These are phyloP conservation scores for Melanotaenia parkinsoni DNA, from an alignment of 2,797 vertebrate species.

Conservation along the genomic window DNA sequence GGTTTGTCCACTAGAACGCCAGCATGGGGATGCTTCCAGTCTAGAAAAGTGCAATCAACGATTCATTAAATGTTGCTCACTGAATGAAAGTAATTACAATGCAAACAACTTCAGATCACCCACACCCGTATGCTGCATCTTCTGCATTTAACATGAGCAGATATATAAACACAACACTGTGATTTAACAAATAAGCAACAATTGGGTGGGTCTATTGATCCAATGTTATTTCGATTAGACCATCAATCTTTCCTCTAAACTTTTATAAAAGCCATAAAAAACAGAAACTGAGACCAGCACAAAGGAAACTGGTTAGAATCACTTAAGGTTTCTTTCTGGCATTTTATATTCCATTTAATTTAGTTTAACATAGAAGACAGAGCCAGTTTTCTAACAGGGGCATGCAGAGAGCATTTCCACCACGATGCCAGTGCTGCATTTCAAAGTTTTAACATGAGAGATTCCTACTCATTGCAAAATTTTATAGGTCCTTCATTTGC, in stretches of 20 bases:
- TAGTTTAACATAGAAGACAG: not conserved
- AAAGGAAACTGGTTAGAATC: slow-evolving; percentile 23
- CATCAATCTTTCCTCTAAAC: slow-evolving; percentile 19
- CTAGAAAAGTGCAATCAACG: slow-evolving; percentile 13
- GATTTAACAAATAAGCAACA: slow-evolving; percentile 20
- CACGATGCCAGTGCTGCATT: not conserved
- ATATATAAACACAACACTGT: slow-evolving; percentile 5
- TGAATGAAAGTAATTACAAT: slow-evolving; percentile 14
- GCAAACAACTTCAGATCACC: slow-evolving; percentile 21
- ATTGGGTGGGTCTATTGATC: slow-evolving; percentile 24
- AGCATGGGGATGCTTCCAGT: not conserved
- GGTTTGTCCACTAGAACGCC: slow-evolving; percentile 6
- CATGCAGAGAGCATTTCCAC: not conserved
- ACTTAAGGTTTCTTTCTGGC: not conserved
- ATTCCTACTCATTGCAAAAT: not conserved
- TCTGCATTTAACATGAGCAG: not conserved
- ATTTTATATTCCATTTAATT: not conserved
- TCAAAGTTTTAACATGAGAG: not conserved
- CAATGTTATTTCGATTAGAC: not conserved
- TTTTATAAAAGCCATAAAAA: slow-evolving; percentile 14
- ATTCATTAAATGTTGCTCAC: not conserved
- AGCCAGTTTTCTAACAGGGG: not conserved
- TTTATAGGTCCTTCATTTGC: not conserved
- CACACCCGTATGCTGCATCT: not conserved
- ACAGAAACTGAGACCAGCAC: slow-evolving; percentile 5